Conservation (phyloP, 2,888 invertebrate species). For the Xiphydria camelus region DNA sequence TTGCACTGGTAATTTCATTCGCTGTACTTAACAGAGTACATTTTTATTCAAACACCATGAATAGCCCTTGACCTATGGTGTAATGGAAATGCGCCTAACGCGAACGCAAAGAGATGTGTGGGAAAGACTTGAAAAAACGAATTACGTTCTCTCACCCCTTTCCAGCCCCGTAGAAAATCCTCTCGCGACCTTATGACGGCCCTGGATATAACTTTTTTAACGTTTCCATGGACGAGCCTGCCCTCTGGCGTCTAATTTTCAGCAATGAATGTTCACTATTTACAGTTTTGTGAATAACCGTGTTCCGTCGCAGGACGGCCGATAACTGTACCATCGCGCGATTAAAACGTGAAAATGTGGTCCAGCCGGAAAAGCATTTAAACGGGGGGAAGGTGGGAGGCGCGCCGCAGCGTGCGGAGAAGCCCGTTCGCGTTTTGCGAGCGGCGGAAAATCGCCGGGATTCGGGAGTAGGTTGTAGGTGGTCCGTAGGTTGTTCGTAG, state of each 20-base stretch:
- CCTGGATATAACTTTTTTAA: slow-evolving; percentile 43
- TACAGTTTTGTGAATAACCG: slow-evolving; percentile 39
- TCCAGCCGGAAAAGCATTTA: no score
- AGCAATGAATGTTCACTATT: slow-evolving; percentile 48
- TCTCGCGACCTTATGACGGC: slow-evolving; percentile 30
- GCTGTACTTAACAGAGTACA: no score
- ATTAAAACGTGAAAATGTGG: neutral
- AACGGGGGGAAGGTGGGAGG: no score
- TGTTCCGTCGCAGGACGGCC: slow-evolving; percentile 29
- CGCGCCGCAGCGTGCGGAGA: neutral
- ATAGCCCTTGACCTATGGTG: no score
- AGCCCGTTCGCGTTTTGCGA: neutral
- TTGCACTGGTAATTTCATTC: no score
- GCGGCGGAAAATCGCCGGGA: neutral
- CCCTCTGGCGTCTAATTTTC: slow-evolving; percentile 52
- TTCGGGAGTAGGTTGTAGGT: neutral
- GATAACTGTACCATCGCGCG: slow-evolving; percentile 18
- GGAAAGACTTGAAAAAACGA: no score
- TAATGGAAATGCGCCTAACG: no score
- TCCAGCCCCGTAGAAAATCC: no score
- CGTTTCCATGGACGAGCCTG: slow-evolving; percentile 38
- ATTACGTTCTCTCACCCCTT: no score
- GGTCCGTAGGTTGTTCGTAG: neutral
- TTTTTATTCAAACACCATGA: no score
- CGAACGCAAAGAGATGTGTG: no score